Conservation (phyloP, 2,888 invertebrate genomes). For the Glyphotaelius pellucidus region DNA sequence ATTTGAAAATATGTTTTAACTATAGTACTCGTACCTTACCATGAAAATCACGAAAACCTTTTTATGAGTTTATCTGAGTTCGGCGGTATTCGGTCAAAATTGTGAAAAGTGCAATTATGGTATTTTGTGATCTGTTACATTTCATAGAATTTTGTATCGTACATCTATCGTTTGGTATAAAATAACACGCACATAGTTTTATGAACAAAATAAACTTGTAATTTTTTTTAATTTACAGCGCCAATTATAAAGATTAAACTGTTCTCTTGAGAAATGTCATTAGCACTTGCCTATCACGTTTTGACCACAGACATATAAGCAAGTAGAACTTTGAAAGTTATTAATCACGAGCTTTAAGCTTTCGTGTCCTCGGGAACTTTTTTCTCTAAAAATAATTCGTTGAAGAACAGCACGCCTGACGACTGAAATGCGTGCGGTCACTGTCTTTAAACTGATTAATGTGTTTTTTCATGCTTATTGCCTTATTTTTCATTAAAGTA, state of each 20-base stretch:
- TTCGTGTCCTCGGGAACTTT: background rate
- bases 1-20: background rate
- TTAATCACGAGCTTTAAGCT: background rate
- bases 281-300: background rate
- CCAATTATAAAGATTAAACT: background rate
- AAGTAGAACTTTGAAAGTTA: background rate
- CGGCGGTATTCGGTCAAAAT: background rate
- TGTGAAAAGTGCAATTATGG: background rate
- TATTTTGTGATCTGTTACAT: background rate
- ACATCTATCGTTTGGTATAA: background rate
- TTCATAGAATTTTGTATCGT: background rate
- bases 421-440: constrained; percentile 11
- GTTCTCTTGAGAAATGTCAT: background rate
- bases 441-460: constrained; percentile 7
- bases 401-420: background rate
- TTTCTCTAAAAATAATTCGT: background rate
- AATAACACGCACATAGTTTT: background rate
- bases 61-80: background rate
- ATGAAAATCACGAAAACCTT: background rate
- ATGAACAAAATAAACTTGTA: background rate
- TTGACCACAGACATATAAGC: background rate
- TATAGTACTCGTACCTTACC: background rate
- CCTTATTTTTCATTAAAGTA: background rate
- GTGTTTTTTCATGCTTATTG: background rate
- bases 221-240: background rate